Evolutionary conservation across 2,888 invertebrate genomes (phyloP), one percentile per base, ranked within the genome.

Genomic region (Cancer borealis): DNA sequence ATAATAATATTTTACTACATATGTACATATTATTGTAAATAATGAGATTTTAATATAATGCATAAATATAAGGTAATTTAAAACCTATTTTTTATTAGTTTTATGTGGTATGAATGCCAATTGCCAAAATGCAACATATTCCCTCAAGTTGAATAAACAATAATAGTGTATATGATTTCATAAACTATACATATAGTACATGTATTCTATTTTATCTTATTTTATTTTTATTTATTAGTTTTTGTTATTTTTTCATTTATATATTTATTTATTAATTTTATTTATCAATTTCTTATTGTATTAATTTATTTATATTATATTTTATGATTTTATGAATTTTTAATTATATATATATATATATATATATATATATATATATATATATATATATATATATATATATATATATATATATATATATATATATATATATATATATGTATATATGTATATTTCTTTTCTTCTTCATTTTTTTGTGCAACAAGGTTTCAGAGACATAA

Each of bases 1-100:
- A 79, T 21, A 79, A n/a, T 92, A 92, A 47, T n/a, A 79, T 84
- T 84, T 73, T 45, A 49, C 60, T 79, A 73, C 47, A 47, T 79
- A 46, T 92, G 92, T 92, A 92, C 8, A 92, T 92, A 92, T 30
- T 84, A 45, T 84, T 92, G 92, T 92, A 92, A 92, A 92, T 92
- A 92, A 79, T 49, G 46, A 47, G 47, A 84, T 79, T 92, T 92
- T 79, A 84, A 79, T 84, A 84, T 84, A 84, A 79, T 73, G 46
- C 79, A 46, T 79, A 66, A 79, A 84, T 46, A 73, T 92, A 30
- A 92, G 30, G 73, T 92, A 47, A n/a, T 49, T 26, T 79, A 84
- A 66, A 39, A 21, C 47, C 30, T 92, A 47, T 12, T 10, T 92
- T 73, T 73, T 79, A 47, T 39, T 92, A 79, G 66, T 46, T 39